Evolutionary conservation across 1,140 invertebrate species (phyloP), one percentile per base, ranked within the genome.

Genomic region (Orius insidiosus): DNA sequence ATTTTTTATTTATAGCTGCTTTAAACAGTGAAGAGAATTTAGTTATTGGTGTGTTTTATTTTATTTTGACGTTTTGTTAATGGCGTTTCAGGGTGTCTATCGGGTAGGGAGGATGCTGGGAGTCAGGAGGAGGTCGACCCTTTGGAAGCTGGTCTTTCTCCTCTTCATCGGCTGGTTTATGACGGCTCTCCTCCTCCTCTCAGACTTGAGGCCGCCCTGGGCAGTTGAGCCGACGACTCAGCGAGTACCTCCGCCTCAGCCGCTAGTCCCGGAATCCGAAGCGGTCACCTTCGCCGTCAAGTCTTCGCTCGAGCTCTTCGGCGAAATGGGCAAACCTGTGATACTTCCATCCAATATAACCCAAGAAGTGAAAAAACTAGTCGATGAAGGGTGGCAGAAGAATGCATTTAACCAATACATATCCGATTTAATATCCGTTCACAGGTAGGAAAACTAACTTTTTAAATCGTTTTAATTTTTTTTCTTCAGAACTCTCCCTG

Each of bases 341-440:
- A 66, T 75, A 5, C 66, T 96, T 46, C 82, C 87, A 10, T 73
- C 80, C 53, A 87, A 94, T 56, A 65, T 97, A 53, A 66, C 75
- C 46, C 72, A 73, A 0, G 87, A 90, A 47, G 78, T 87, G 50
- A 84, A 88, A 58, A 78, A 79, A 54, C 73, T 86, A 46, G 89
- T 93, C 15, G 85, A 95, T 51, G 78, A 89, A 51, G 94, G 95
- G 10, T 98, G 92, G 88, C 68, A 81, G 58, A 89, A 93, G 57
- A 98, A 99, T 65, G 94, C 93, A 4, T 98, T 98, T 65, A 99
- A 98, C 72, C 90, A 98, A 64, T 98, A 97, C 61, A 87, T 78
- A 49, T 95, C 90, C 60, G 94, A 98, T 68, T 71, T 95, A 63
- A 96, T 99, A 59, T 97, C 92, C n/a, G 74, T 98, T 33, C 84